Evolutionary conservation across 2,113 vertebrate genomes (phyloP).

Genomic region (Petrocephalus zakoni): DNA sequence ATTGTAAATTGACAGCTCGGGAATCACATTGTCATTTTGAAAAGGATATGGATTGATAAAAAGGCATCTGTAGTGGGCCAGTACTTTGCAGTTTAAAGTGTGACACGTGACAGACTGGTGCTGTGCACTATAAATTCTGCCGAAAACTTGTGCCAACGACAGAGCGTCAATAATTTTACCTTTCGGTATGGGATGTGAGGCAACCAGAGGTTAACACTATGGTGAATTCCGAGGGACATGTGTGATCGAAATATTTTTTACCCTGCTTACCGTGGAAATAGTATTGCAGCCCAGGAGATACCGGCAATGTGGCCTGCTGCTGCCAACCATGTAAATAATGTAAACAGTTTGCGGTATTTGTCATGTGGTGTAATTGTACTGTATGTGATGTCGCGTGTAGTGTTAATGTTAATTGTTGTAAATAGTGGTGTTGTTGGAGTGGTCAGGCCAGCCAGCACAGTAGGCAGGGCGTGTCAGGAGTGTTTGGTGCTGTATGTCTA

Average conservation of each 20-base stretch:
- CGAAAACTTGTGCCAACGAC: too few relatives aligned
- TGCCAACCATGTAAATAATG: neutral
- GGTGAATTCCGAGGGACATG: neutral
- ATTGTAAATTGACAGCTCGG: neutral
- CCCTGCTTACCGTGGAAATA: neutral
- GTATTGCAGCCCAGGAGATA: neutral
- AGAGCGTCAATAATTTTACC: neutral
- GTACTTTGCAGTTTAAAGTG: neutral
- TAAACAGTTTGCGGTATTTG: neutral
- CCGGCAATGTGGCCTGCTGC: neutral
- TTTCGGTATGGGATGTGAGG: neutral
- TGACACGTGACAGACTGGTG: neutral
- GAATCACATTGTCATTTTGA: neutral
- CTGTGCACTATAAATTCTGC: neutral
- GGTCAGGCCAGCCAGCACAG: neutral
- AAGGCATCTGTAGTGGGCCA: neutral
- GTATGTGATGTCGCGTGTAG: neutral
- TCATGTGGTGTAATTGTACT: neutral
- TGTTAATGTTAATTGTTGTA: neutral
- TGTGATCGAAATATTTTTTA: neutral
- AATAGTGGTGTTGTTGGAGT: neutral
- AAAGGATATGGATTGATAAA: neutral
- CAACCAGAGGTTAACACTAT: neutral
- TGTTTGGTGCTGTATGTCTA: neutral
- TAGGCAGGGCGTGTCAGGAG: neutral